Percentiles rank a stretch among this genome's conserved stretches.
These are phyloP conservation scores for Toxotes lorentzi DNA, from an alignment of 2,797 vertebrate species.

Conservation along the genomic window DNA sequence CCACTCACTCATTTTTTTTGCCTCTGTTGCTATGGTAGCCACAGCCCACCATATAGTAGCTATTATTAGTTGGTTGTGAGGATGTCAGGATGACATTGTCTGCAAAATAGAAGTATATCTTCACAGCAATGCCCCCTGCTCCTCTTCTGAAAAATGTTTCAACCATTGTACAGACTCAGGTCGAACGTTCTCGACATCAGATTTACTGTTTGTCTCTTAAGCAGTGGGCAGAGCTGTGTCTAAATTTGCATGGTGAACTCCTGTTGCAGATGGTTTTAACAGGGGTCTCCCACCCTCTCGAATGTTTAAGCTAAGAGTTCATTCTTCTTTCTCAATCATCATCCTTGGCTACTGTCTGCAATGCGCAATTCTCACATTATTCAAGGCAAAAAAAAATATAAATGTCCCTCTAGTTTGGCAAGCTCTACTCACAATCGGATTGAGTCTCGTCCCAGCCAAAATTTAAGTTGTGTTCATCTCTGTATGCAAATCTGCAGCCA, in stretches of 20 bases:
- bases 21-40: conserved; percentile 78
- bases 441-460: not conserved
- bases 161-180: not conserved
- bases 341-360: not conserved
- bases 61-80: conserved; percentile 58
- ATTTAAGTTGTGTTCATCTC: conserved; percentile 4
- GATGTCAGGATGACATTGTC: conserved; percentile 47
- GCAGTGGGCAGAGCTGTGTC: not conserved
- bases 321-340: not conserved
- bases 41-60: conserved; percentile 52
- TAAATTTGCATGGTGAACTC: conserved; percentile 12
- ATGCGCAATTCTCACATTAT: not conserved
- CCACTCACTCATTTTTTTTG: conserved; percentile 55
- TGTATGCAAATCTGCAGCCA: conserved; percentile 12
- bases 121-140: not conserved
- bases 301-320: conserved; percentile 11
- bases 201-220: not conserved
- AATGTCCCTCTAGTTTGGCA: not conserved
- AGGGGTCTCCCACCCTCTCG: not conserved
- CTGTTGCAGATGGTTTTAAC: conserved; percentile 8
- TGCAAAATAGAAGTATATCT: conserved; percentile 37
- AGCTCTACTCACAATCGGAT: not conserved
- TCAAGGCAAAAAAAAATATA: not conserved
- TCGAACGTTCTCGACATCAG: not conserved
- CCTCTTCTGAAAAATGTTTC: not conserved